Evolutionary conservation across 2,888 invertebrate species (phyloP).

Genomic region (Metellina segmentata): DNA sequence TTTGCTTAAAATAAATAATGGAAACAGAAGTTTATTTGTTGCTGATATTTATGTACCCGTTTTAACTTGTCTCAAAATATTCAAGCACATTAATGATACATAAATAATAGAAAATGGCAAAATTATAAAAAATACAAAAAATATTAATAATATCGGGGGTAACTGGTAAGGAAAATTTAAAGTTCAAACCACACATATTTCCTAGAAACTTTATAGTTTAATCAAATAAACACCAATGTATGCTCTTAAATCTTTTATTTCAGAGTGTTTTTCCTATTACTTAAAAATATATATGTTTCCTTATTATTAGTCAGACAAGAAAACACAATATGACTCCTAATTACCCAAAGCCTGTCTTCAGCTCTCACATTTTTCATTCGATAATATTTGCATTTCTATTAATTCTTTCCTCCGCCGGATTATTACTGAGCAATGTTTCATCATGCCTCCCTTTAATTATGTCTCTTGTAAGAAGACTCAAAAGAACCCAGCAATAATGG

Average conservation of each 20-base stretch:
- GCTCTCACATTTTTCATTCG: slow-evolving; percentile 18
- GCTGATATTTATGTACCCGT: no score
- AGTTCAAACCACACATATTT: no score
- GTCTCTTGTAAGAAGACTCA: slow-evolving; percentile 38
- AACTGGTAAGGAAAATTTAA: no score
- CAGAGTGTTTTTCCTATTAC: not conserved
- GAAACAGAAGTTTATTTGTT: no score
- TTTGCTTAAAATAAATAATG: no score
- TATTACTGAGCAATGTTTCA: slow-evolving; percentile 34
- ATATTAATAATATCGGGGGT: no score
- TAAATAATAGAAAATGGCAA: no score
- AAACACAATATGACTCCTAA: slow-evolving; percentile 39
- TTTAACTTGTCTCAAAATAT: no score
- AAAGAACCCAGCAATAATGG: slow-evolving; percentile 1
- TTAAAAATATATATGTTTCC: not conserved
- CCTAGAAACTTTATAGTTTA: not conserved
- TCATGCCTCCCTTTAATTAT: slow-evolving; percentile 59
- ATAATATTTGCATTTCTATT: slow-evolving; percentile 62
- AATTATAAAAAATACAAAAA: no score
- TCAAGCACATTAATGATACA: no score
- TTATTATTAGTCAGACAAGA: not conserved
- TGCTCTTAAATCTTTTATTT: not conserved
- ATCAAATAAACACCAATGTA: not conserved
- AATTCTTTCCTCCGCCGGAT: slow-evolving; percentile 9
- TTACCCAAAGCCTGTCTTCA: slow-evolving; percentile 40